phyloP scores from a whole-genome alignment of 2,888 invertebrate genomes.

The Ennomos fuscantarius region DNA sequence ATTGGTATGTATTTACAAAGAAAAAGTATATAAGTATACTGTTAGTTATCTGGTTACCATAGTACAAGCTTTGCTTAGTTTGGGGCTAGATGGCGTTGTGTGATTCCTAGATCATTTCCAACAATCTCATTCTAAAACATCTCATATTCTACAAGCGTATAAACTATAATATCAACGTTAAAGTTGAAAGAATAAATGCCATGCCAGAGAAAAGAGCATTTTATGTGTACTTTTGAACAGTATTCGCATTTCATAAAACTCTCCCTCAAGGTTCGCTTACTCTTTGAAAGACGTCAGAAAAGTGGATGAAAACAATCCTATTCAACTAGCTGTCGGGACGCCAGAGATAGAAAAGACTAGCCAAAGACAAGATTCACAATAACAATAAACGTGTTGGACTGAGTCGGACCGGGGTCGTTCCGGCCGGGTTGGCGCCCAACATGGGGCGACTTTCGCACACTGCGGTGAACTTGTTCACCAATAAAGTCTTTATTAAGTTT shows the following conservation, averaged over 20 bases:
- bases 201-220: conserved; percentile 26
- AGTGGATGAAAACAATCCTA: conserved; percentile 58
- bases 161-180: conserved; percentile 2
- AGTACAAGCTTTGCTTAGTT: too few relatives aligned
- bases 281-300: conserved; percentile 53
- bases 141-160: conserved; percentile 12
- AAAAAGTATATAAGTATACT: too few relatives aligned
- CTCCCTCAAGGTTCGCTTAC: conserved; percentile 48
- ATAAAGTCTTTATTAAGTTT: conserved; percentile 23
- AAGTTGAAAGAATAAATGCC: conserved; percentile 12
- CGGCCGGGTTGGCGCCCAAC: conserved; percentile 58
- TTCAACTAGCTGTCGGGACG: conserved; percentile 51
- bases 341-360: conserved; percentile 44
- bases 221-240: conserved; percentile 30
- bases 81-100: too few relatives aligned
- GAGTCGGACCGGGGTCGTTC: conserved; percentile 45
- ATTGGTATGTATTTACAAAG: too few relatives aligned
- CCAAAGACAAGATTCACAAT: conserved; percentile 50
- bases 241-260: conserved; percentile 42
- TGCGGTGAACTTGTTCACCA: conserved; percentile 15
- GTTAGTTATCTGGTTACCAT: too few relatives aligned
- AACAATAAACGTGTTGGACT: conserved; percentile 60
- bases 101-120: too few relatives aligned
- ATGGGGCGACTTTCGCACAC: conserved; percentile 46
- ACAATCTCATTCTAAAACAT: neutral